These are phyloP conservation scores for Maylandia zebra DNA, from an alignment of 2,113 vertebrate genomes.

Conservation along the genomic window DNA sequence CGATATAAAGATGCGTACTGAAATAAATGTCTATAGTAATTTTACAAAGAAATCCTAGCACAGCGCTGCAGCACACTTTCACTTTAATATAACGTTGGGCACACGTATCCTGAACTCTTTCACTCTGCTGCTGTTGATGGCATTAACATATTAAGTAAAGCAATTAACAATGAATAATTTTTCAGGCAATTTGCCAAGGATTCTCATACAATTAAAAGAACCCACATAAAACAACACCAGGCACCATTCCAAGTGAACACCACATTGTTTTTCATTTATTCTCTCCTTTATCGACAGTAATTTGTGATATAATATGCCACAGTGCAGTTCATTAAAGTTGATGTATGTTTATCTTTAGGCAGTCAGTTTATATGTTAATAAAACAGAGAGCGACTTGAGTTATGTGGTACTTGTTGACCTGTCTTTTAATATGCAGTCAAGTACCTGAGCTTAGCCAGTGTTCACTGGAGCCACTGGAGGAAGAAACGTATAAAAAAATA, in stretches of 20 bases:
- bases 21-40: not conserved
- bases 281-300: not conserved
- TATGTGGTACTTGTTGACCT: not conserved
- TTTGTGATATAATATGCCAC: not conserved
- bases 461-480: not conserved
- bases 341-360: not conserved
- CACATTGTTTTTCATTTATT: not conserved
- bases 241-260: not conserved
- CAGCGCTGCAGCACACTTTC: not conserved
- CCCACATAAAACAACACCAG: slow-evolving; percentile 3
- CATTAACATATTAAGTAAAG: slow-evolving; percentile 39
- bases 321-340: not conserved
- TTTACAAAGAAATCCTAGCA: not conserved
- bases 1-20: not conserved
- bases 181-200: slow-evolving; percentile 23
- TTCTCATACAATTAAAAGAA: slow-evolving; percentile 24
- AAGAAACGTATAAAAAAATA: not conserved
- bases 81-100: not conserved
- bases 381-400: not conserved
- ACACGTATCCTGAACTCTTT: not conserved
- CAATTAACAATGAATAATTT: slow-evolving; percentile 1
- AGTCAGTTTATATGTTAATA: not conserved
- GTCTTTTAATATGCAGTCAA: not conserved
- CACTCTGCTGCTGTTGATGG: not conserved
- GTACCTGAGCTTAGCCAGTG: not conserved